Evolutionary conservation across 30 jellyfish, hydroid and myxozoan genomes (phyloP).

Genomic region (Nemopilema nomurai): DNA sequence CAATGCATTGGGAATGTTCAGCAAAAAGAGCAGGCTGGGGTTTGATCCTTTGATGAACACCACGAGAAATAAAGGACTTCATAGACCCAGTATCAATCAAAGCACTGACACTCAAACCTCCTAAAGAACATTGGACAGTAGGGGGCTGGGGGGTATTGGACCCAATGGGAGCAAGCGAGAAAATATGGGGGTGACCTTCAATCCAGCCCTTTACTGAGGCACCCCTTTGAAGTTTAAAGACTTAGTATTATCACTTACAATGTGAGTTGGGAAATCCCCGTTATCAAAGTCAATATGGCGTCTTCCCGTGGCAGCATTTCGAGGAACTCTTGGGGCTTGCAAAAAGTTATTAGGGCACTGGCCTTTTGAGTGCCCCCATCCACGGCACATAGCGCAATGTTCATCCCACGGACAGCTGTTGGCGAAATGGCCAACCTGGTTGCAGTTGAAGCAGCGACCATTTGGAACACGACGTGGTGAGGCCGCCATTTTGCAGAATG

Average conservation of each 20-base stretch:
- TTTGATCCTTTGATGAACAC: constrained; percentile 3
- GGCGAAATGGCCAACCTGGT: constrained; percentile 22
- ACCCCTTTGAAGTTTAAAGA: constrained; percentile 28
- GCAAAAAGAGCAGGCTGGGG: constrained; percentile 23
- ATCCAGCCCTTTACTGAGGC: constrained; percentile 7
- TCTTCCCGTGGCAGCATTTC: not conserved
- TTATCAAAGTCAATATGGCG: not conserved
- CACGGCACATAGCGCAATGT: constrained; percentile 26
- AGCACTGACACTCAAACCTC: constrained; percentile 26
- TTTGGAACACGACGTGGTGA: constrained; percentile 6
- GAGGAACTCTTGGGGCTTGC: not conserved
- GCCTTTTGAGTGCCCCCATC: constrained; percentile 27
- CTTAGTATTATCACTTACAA: not conserved
- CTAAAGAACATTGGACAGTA: constrained; percentile 20
- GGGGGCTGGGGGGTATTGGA: constrained; percentile 6
- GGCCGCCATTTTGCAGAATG: not conserved
- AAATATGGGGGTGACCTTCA: constrained; percentile 28
- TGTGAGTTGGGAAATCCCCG: not conserved
- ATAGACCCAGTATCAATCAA: constrained; percentile 49
- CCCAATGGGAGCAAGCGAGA: not conserved
- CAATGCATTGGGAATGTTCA: not conserved
- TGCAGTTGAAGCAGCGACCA: constrained; percentile 26
- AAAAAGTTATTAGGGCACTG: constrained; percentile 5
- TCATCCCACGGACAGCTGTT: constrained; percentile 8
- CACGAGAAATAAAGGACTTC: constrained; percentile 30